Conservation (phyloP, 2,113 vertebrate genomes). For the Heptranchias perlo region DNA sequence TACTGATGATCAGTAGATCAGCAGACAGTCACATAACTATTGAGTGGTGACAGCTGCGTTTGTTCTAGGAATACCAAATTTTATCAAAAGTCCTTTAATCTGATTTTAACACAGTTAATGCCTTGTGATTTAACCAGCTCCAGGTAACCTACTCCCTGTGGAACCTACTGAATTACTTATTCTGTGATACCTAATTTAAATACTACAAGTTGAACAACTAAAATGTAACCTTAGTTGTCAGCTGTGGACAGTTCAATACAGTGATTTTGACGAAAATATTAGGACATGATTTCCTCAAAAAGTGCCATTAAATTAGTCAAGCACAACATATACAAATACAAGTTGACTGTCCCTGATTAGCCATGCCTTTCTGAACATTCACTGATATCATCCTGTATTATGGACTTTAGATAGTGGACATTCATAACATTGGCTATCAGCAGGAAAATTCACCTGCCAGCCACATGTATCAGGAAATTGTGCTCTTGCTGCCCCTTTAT, state of each 20-base stretch:
- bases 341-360: too few relatives aligned
- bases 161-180: background rate
- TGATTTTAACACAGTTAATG: background rate
- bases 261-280: background rate
- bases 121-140: background rate
- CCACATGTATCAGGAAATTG: background rate
- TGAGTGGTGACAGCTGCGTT: too few relatives aligned
- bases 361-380: too few relatives aligned
- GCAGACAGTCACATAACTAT: background rate
- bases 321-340: too few relatives aligned
- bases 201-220: background rate
- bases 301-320: too few relatives aligned
- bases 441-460: background rate
- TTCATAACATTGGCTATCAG: too few relatives aligned
- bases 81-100: background rate
- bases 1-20: background rate
- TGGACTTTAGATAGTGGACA: too few relatives aligned
- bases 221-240: background rate
- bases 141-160: background rate
- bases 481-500: background rate
- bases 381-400: too few relatives aligned
- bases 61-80: background rate
- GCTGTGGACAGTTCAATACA: background rate
- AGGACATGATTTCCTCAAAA: too few relatives aligned
- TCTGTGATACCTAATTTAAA: background rate